Evolutionary conservation across 2,797 vertebrate genomes (phyloP).

Genomic region (Aldrovandia affinis): DNA sequence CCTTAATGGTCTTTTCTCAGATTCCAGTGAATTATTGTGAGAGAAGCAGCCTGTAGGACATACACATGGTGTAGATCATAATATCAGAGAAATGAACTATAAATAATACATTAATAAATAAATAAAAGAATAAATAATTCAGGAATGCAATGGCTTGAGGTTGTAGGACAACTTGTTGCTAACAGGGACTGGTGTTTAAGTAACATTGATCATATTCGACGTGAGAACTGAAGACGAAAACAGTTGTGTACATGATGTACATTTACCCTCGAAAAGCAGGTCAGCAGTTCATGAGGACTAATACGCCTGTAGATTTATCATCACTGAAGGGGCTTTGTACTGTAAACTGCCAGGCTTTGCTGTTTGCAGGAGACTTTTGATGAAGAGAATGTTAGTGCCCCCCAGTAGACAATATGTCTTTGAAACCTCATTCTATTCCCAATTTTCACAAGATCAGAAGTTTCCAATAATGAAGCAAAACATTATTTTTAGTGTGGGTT

Average conservation of each 20-base stretch:
- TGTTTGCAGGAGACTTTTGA: background rate
- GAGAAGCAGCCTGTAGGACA: conserved; percentile 1
- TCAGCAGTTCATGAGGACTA: background rate
- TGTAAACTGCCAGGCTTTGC: background rate
- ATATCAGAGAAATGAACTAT: conserved; percentile 25
- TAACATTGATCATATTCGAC: background rate
- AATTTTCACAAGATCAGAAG: too few species aligned
- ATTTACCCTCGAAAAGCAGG: too few species aligned
- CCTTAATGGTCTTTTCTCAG: background rate
- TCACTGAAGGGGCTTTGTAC: background rate
- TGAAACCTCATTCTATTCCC: too few species aligned
- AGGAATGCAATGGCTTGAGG: conserved; percentile 9
- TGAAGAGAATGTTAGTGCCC: conserved; percentile 12
- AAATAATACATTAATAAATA: too few species aligned
- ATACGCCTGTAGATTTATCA: background rate
- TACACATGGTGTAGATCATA: conserved; percentile 45
- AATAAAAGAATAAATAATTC: background rate
- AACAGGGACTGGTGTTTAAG: conserved; percentile 3
- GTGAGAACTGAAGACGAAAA: background rate
- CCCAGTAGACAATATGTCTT: conserved; percentile 13
- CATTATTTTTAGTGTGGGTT: background rate
- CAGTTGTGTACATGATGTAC: background rate
- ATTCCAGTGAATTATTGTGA: background rate
- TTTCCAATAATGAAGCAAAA: too few species aligned
- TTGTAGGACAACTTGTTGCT: conserved; percentile 10